Base-by-base conservation (phyloP, 2,797 vertebrate genomes). In the Enteromius fasciolatus region DNA sequence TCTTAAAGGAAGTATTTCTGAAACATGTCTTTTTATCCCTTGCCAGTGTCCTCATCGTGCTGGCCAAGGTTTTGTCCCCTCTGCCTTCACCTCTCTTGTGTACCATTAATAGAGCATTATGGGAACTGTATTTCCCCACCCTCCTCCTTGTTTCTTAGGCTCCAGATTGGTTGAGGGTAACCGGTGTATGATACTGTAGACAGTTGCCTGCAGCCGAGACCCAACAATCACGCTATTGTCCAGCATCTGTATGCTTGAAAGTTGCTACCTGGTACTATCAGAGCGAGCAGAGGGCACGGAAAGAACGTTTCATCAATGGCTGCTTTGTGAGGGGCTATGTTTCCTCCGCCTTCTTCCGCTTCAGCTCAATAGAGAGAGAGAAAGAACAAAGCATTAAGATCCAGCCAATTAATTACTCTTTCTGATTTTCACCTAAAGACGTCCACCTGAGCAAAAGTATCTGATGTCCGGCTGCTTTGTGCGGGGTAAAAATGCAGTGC, bases 221-320 rank as follows among this genome's bases (percentile, higher is more conserved):
- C 31, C 69, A 76, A 88, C 87, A 85, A 85, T 84, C 54, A 33
- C 2, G 5, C 50, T 75, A 82, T 85, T 88, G 87, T 88, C 54
- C 74, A 48, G 33, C 23, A 57, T 46, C 75, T n/a, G 52, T 33
- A 39, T 39, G 74, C 75, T 33, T 78, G 80, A 84, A 77, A 76
- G 78, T 66, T 78, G 39, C 67, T 78, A 84, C 74, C 69, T 78
- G 69, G 57, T 78, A 36, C 77, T 82, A 79, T 82, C 80, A 79
- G 76, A 6, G 33, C 46, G 48, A 81, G 66, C n/a, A 83, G 64
- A 77, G 81, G 76, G 81, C 36, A 76, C 23, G 33, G 78, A 63
- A 78, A 72, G 25, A 33, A 61, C 52, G 39, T 69, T 81, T 73
- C 12, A 76, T 87, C 87, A 88, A 88, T 85, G 86, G 76, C 44